Evolutionary conservation across 35 echinoderm and acorn worm genomes (phyloP).

Genomic region (Amphiura filiformis): DNA sequence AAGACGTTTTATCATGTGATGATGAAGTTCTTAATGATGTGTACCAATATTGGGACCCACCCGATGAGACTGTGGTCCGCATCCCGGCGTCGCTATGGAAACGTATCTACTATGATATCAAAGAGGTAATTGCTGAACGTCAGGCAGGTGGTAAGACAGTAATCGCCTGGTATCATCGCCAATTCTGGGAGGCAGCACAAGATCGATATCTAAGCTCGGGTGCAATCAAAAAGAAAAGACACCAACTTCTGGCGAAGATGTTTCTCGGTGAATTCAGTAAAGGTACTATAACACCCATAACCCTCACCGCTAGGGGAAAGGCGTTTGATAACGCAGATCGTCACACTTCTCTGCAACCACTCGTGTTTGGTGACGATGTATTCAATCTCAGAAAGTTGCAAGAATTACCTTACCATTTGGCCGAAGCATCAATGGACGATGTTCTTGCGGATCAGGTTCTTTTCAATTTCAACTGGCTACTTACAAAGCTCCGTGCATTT

Average conservation of each 20-base stretch:
- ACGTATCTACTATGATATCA: slow-evolving; percentile 58
- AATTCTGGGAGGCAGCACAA: slow-evolving; percentile 72
- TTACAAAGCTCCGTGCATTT: slow-evolving; percentile 55
- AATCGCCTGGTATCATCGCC: slow-evolving; percentile 80
- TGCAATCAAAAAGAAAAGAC: neutral
- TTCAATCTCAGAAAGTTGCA: slow-evolving; percentile 76
- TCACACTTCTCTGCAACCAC: slow-evolving; percentile 59
- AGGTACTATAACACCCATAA: slow-evolving; percentile 60
- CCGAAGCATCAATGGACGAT: slow-evolving; percentile 5
- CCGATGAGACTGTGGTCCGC: slow-evolving; percentile 53
- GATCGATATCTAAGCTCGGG: slow-evolving; percentile 41
- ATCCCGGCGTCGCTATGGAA: slow-evolving; percentile 84
- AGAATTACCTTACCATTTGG: slow-evolving; percentile 69
- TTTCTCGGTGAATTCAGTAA: slow-evolving; percentile 66
- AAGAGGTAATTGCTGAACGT: slow-evolving; percentile 59
- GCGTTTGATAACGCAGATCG: slow-evolving; percentile 51
- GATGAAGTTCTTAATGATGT: slow-evolving; percentile 76
- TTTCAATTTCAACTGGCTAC: slow-evolving; percentile 69
- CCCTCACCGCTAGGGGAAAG: slow-evolving; percentile 27
- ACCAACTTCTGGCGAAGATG: slow-evolving; percentile 49
- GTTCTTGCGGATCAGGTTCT: slow-evolving; percentile 40
- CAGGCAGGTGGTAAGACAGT: slow-evolving; percentile 86
- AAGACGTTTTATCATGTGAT: slow-evolving; percentile 85
- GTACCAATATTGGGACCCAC: slow-evolving; percentile 91
- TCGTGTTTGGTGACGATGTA: slow-evolving; percentile 48